phyloP scores from a whole-genome alignment of 2,797 vertebrate species.

The Scomberomorus guttatus region DNA sequence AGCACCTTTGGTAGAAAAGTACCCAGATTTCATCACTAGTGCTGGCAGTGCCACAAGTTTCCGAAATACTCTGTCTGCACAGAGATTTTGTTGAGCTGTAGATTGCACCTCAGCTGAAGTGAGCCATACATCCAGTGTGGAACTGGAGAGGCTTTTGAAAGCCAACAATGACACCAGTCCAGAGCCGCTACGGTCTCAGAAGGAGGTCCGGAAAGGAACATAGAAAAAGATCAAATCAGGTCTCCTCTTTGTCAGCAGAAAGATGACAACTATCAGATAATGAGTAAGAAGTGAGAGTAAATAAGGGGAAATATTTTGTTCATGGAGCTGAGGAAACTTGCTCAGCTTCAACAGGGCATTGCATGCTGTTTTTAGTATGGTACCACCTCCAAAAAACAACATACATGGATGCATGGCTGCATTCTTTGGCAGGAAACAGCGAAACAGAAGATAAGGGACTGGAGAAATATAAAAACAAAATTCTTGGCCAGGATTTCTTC shows the following conservation, averaged over 20 bases:
- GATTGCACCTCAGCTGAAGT: constrained; percentile 11
- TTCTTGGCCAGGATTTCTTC: constrained; percentile 51
- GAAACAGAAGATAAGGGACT: constrained; percentile 64
- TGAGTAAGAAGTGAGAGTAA: constrained; percentile 24
- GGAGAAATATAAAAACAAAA: constrained; percentile 60
- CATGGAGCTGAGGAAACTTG: constrained; percentile 17
- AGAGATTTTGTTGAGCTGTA: constrained; percentile 15
- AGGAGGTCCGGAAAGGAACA: constrained; percentile 43
- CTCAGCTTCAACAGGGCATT: constrained; percentile 25
- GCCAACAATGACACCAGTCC: constrained; percentile 33
- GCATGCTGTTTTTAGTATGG: constrained; percentile 44
- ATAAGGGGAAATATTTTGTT: constrained; percentile 28
- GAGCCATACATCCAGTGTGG: constrained; percentile 23
- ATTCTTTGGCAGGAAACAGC: constrained; percentile 59
- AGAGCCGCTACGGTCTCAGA: constrained; percentile 34
- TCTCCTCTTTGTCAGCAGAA: constrained; percentile 37
- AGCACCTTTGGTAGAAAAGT: constrained; percentile 9
- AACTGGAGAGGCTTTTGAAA: constrained; percentile 26
- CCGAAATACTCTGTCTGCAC: background rate
- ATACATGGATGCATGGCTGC: constrained; percentile 56
- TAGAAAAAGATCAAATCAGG: constrained; percentile 43
- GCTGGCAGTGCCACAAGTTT: constrained; percentile 6
- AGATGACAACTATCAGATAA: constrained; percentile 40
- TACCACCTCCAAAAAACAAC: constrained; percentile 49
- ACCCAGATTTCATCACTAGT: constrained; percentile 19